Conservation (phyloP, 2,113 vertebrate species). For the Hypomesus transpacificus region DNA sequence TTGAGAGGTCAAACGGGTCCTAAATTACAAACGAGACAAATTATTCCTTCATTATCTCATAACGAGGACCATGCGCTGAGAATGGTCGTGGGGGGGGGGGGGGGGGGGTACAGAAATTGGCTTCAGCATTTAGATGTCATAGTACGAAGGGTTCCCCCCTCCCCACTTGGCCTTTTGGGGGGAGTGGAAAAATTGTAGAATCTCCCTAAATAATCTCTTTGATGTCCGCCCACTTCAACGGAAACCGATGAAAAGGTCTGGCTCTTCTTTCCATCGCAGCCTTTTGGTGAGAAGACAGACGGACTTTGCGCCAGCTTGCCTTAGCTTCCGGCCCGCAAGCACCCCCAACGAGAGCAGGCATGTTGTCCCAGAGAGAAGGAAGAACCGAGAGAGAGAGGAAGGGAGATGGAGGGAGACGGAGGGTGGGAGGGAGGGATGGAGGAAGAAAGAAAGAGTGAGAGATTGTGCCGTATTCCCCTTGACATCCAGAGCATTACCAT, state of each 20-base stretch:
- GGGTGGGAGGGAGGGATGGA: background rate
- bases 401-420: constrained; percentile 22
- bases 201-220: background rate
- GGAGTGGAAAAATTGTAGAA: background rate
- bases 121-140: too few species aligned
- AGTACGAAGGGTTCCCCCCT: too few species aligned
- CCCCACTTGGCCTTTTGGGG: too few species aligned
- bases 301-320: background rate
- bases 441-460: constrained; percentile 54
- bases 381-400: constrained; percentile 55
- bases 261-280: constrained; percentile 37
- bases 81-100: background rate
- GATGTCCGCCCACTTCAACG: background rate
- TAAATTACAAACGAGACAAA: background rate
- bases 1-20: too few species aligned
- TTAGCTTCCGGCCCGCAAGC: constrained; percentile 16
- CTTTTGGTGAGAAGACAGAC: constrained; percentile 7
- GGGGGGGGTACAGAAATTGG: too few species aligned
- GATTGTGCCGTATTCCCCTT: constrained; percentile 89
- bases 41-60: constrained; percentile 35
- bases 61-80: constrained; percentile 35
- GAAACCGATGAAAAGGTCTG: background rate
- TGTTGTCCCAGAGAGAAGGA: constrained; percentile 70
- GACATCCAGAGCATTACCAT: constrained; percentile 97
- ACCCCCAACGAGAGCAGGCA: constrained; percentile 69